A percentile compares a stretch with the other conserved stretches of the same genome.
These are phyloP conservation scores for Alfaro cultratus DNA, from an alignment of 2,797 vertebrate genomes.

Conservation along the genomic window DNA sequence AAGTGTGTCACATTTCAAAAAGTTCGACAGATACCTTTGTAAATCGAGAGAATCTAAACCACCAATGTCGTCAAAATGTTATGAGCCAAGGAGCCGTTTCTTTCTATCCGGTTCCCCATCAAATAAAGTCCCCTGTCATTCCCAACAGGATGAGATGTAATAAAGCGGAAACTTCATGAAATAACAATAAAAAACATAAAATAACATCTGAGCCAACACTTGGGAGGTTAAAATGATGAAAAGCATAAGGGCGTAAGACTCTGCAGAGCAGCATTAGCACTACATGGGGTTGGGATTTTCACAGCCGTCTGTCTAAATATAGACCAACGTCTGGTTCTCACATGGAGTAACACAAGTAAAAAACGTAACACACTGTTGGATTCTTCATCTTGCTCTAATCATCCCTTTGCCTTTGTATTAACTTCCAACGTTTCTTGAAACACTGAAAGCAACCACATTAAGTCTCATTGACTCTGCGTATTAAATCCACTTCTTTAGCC, in stretches of 20 bases:
- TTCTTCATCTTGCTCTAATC: constrained; percentile 2
- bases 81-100: constrained; percentile 39
- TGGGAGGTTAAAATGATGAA: constrained; percentile 51
- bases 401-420: not conserved
- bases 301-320: constrained; percentile 61
- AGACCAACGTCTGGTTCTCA: constrained; percentile 31
- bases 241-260: constrained; percentile 6
- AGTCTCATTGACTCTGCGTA: constrained; percentile 21
- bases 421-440: not conserved
- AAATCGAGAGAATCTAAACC: constrained; percentile 28
- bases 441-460: not conserved
- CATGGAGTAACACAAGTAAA: constrained; percentile 19
- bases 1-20: constrained; percentile 16
- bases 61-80: constrained; percentile 35
- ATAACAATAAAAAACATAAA: constrained; percentile 57
- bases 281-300: constrained; percentile 40
- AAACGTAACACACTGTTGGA: constrained; percentile 19
- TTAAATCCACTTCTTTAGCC: constrained; percentile 10
- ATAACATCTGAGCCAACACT: constrained; percentile 34
- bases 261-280: constrained; percentile 21
- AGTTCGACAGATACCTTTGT: constrained; percentile 21
- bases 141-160: constrained; percentile 50
- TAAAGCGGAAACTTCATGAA: constrained; percentile 60
- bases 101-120: constrained; percentile 48
- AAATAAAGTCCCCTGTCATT: constrained; percentile 48